These are phyloP conservation scores for Ctenomys sociabilis DNA, from an alignment of 2,113 vertebrate species.

Conservation along the genomic window DNA sequence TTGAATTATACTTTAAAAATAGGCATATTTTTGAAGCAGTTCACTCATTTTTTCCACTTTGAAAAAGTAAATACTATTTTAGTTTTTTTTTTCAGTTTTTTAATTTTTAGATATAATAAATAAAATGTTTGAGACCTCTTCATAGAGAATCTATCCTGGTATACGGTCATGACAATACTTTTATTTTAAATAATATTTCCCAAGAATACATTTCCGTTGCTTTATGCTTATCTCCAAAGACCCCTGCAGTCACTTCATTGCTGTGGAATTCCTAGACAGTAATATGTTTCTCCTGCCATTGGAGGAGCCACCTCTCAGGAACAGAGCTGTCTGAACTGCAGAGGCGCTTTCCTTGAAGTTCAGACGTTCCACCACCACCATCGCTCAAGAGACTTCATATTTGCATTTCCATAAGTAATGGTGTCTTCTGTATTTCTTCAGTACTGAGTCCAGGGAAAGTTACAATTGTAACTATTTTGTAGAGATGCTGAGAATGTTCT, in stretches of 20 bases:
- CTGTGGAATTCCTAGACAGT: conserved; percentile 76
- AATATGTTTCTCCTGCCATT: conserved; percentile 83
- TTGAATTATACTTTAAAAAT: conserved; percentile 1
- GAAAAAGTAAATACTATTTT: conserved; percentile 5
- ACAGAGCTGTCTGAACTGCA: conserved; percentile 70
- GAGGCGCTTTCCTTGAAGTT: conserved; percentile 75
- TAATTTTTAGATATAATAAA: not conserved
- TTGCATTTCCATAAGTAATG: conserved; percentile 61
- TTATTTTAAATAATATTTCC: conserved; percentile 57
- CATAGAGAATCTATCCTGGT: not conserved
- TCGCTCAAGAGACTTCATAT: conserved; percentile 50
- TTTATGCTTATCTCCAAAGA: not conserved
- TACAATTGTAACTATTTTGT: conserved; percentile 19
- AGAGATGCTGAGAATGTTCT: conserved; percentile 16
- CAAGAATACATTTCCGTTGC: not conserved
- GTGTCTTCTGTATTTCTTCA: conserved; percentile 47
- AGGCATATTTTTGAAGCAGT: not conserved
- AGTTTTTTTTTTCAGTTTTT: conserved; percentile 37
- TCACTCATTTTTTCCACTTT: not conserved
- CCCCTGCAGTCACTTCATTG: not conserved
- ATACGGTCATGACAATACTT: not conserved
- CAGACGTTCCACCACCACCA: not conserved
- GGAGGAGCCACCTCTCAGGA: conserved; percentile 84
- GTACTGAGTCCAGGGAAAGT: conserved; percentile 45
- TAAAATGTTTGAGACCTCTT: not conserved